Conservation (phyloP, 2,113 vertebrate species). For the Edolisoma coerulescens region DNA sequence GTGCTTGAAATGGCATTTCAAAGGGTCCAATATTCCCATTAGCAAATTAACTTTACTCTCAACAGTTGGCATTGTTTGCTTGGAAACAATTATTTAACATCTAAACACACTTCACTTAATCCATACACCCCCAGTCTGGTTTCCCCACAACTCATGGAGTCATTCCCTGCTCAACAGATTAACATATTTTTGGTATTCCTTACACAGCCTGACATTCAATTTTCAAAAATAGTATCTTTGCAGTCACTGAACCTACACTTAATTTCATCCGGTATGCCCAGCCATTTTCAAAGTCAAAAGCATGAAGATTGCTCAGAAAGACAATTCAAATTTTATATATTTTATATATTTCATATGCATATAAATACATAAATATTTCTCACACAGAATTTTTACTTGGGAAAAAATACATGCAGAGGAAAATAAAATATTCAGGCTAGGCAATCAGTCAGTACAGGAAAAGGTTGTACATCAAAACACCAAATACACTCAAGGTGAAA, state of each 20-base stretch:
- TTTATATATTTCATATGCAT: not conserved
- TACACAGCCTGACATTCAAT: not conserved
- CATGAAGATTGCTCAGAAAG: not conserved
- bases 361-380: not conserved
- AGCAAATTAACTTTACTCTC: constrained; percentile 50
- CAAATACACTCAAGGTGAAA: not conserved
- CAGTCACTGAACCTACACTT: not conserved
- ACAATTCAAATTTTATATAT: not conserved
- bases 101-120: not conserved
- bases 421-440: not conserved
- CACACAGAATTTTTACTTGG: not conserved
- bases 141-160: not conserved
- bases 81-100: constrained; percentile 25
- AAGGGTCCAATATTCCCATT: constrained; percentile 16
- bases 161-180: not conserved
- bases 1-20: constrained; percentile 45
- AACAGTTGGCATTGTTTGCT: not conserved
- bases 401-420: not conserved
- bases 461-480: not conserved
- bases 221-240: not conserved
- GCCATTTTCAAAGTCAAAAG: not conserved
- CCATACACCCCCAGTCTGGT: not conserved
- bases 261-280: not conserved
- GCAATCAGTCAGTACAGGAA: not conserved
- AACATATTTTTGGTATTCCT: not conserved